phyloP scores from a whole-genome alignment of 2,113 vertebrate genomes.

The Chroicocephalus ridibundus region DNA sequence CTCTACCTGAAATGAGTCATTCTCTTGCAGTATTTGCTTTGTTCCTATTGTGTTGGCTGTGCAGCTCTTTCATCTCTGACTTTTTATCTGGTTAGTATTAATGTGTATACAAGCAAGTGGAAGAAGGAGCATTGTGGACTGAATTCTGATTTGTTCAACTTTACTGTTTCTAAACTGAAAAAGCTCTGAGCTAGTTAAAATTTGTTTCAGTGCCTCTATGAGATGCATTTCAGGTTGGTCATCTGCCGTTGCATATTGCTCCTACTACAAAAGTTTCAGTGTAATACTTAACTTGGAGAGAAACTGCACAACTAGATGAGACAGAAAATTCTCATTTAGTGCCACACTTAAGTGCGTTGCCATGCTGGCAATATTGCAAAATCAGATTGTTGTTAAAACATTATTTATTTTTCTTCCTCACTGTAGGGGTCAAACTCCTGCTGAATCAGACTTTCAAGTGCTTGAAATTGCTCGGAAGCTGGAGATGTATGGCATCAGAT shows the following conservation, averaged over 20 bases:
- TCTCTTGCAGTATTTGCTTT: background rate
- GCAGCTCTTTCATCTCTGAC: background rate
- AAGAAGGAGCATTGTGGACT: background rate
- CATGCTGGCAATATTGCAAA: background rate
- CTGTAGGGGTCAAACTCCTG: conserved; percentile 90
- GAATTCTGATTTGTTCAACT: background rate
- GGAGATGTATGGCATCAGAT: conserved; percentile 95
- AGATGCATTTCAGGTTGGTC: background rate
- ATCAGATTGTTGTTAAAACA: background rate
- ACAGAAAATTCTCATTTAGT: background rate
- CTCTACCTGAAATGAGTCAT: background rate
- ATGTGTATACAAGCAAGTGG: background rate
- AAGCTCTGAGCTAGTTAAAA: background rate
- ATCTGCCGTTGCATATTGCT: background rate
- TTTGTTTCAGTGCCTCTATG: background rate
- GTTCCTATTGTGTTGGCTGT: background rate
- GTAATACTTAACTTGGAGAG: background rate
- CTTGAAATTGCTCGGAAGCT: conserved; percentile 93
- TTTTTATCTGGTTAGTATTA: background rate
- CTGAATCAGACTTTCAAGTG: conserved; percentile 96
- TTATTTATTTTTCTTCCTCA: background rate
- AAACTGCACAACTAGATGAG: background rate
- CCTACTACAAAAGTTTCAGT: background rate
- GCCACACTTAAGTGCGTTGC: background rate
- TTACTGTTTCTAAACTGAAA: background rate